Evolutionary conservation across 23 tunicate species (phyloP).

Genomic region (Halocynthia roretzi): DNA sequence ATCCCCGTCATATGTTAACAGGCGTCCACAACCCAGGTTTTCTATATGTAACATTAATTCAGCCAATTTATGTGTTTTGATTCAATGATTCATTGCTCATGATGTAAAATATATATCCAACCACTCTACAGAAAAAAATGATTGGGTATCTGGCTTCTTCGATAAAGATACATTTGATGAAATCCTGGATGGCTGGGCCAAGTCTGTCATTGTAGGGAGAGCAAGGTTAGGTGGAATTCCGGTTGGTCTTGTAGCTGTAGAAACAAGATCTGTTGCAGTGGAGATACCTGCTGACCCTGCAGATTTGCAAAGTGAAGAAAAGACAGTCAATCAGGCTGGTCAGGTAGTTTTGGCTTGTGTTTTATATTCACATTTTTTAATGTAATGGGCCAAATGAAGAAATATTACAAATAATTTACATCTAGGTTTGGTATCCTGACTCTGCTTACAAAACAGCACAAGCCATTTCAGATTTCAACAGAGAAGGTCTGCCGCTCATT

Average conservation of each 20-base stretch:
- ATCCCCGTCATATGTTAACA: conserved; percentile 70
- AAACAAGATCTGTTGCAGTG: conserved; percentile 82
- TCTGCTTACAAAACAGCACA: conserved; percentile 99
- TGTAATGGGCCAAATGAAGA: background rate
- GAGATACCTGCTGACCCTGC: conserved; percentile 99
- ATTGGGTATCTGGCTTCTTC: conserved; percentile 84
- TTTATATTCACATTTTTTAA: background rate
- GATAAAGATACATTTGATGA: conserved; percentile 93
- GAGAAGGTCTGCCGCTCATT: conserved; percentile 95
- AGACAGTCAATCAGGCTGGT: conserved; percentile 86
- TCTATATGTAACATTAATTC: background rate
- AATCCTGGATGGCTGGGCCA: conserved; percentile 93
- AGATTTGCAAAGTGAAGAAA: conserved; percentile 88
- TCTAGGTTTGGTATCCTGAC: conserved; percentile 99
- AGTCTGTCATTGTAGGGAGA: conserved; percentile 89
- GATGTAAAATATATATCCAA: conserved; percentile 3
- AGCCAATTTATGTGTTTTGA: background rate
- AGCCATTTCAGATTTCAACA: conserved; percentile 89
- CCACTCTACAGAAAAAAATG: conserved; percentile 43
- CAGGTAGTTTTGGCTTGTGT: conserved; percentile 33
- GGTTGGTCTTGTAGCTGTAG: conserved; percentile 95
- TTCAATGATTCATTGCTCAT: background rate
- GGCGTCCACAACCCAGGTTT: conserved; percentile 71
- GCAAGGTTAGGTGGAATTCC: conserved; percentile 98
- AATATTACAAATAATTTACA: background rate